Evolutionary conservation across 2,888 invertebrate genomes (phyloP).

Genomic region (Drosophila macrothrix): DNA sequence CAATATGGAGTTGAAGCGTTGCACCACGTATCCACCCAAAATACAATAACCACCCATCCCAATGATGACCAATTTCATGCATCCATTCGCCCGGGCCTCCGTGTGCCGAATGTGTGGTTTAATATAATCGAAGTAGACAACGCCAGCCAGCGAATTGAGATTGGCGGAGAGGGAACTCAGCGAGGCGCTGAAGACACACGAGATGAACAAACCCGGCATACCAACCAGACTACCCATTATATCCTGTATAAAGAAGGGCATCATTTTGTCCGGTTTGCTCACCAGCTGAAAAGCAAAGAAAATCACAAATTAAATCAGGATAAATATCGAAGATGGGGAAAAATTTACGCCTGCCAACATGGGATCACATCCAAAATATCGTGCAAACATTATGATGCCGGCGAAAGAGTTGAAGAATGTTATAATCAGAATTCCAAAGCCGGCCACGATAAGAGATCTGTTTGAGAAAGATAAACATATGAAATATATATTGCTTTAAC

Average conservation of each 20-base stretch:
- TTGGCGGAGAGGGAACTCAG: conserved; percentile 87
- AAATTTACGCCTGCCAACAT: conserved; percentile 85
- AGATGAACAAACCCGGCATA: conserved; percentile 87
- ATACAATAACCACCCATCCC: conserved; percentile 87
- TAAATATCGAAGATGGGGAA: fast-evolving
- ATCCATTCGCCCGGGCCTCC: conserved; percentile 85
- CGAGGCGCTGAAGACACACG: conserved; percentile 88
- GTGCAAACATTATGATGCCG: conserved; percentile 87
- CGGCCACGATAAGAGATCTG: conserved; percentile 87
- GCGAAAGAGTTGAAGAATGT: conserved; percentile 87
- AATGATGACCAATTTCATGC: conserved; percentile 85
- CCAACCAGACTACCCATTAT: conserved; percentile 86
- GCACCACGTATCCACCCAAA: conserved; percentile 85
- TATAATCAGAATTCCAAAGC: conserved; percentile 86
- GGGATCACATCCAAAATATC: conserved; percentile 88
- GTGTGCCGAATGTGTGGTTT: conserved; percentile 84
- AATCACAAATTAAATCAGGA: neutral
- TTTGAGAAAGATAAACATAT: neutral
- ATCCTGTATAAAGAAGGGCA: conserved; percentile 87
- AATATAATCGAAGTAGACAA: conserved; percentile 87
- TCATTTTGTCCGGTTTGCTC: conserved; percentile 85
- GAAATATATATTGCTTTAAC: neutral
- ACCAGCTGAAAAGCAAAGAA: conserved; percentile 74
- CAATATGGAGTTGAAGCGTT: conserved; percentile 86
- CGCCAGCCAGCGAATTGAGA: conserved; percentile 87